Conservation (phyloP, 37 sponge, comb jelly and placozoan genomes). For the Lycopodina hypogea region DNA sequence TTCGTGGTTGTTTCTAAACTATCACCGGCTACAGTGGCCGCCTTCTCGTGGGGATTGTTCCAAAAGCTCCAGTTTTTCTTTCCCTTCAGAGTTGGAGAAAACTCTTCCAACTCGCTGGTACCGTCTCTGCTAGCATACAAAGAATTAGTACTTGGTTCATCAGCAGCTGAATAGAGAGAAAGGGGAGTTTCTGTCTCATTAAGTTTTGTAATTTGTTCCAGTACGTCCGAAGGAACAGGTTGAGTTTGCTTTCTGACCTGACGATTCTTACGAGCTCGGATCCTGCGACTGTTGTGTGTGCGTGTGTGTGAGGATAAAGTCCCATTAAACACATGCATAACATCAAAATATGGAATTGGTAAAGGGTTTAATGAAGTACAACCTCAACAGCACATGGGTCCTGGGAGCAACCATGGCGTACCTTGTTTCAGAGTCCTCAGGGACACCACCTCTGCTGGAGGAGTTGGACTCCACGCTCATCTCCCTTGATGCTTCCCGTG, state of each 20-base stretch:
- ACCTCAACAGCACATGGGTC: too few species aligned
- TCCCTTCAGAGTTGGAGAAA: not conserved
- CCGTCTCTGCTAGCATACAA: too few species aligned
- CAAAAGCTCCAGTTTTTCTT: not conserved
- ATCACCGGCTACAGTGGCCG: not conserved
- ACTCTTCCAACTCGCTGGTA: too few species aligned
- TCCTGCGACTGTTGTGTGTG: conserved; percentile 26
- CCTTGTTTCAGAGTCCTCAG: conserved; percentile 41
- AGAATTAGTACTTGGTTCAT: not conserved
- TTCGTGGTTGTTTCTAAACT: not conserved
- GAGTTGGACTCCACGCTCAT: conserved; percentile 19
- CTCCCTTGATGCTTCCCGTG: conserved; percentile 8
- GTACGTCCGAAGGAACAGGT: conserved; percentile 48
- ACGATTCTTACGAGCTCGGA: conserved; percentile 35
- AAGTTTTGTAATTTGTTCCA: conserved; percentile 26
- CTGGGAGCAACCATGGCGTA: not conserved
- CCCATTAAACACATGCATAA: not conserved
- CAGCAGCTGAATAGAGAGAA: not conserved
- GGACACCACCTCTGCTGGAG: conserved; percentile 15
- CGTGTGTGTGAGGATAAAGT: not conserved
- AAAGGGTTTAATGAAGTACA: too few species aligned
- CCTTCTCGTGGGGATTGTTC: too few species aligned
- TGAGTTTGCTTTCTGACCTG: conserved; percentile 63
- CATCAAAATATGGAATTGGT: too few species aligned
- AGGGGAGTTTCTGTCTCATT: not conserved